Evolutionary conservation across 1,140 invertebrate species (phyloP).

Genomic region (Leptinotarsa defecta): DNA sequence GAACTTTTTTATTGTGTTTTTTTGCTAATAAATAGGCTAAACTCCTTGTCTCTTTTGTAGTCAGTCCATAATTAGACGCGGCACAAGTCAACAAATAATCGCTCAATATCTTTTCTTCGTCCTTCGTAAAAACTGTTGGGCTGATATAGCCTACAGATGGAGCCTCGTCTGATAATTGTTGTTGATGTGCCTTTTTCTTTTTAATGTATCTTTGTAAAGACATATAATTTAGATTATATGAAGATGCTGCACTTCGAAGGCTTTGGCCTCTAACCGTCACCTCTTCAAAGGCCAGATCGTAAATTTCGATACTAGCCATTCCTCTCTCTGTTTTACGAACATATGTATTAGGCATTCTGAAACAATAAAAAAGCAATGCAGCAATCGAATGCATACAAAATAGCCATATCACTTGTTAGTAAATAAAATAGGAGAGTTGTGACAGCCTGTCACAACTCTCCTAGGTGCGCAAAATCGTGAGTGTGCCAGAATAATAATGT

Average conservation of each 20-base stretch:
- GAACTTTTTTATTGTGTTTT: conserved; percentile 39
- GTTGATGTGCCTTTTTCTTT: conserved; percentile 12
- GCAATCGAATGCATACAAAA: background rate
- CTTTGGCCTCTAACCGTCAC: conserved; percentile 18
- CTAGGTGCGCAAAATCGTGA: conserved; percentile 8
- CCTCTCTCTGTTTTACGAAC: conserved; percentile 28
- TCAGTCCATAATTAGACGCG: conserved; percentile 39
- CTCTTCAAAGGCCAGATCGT: conserved; percentile 6
- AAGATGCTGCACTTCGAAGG: conserved; percentile 12
- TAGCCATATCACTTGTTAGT: background rate
- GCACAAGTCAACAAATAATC: conserved; percentile 23
- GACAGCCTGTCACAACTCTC: conserved; percentile 13
- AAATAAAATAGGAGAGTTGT: conserved; percentile 12
- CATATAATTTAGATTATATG: conserved; percentile 24
- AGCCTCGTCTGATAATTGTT: background rate
- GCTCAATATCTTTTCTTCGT: conserved; percentile 25
- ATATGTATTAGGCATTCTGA: conserved; percentile 18
- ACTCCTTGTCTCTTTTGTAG: conserved; percentile 35
- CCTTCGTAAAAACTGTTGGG: conserved; percentile 23
- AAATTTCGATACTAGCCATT: conserved; percentile 5
- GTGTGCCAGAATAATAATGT: conserved; percentile 9
- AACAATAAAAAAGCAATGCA: background rate
- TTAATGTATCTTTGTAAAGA: conserved; percentile 26
- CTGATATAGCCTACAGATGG: conserved; percentile 5
- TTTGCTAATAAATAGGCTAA: conserved; percentile 46